Percentiles rank a stretch among this genome's conserved stretches.
Evolutionary conservation across 2,113 vertebrate species (phyloP).

Genomic region (Acinonyx jubatus): DNA sequence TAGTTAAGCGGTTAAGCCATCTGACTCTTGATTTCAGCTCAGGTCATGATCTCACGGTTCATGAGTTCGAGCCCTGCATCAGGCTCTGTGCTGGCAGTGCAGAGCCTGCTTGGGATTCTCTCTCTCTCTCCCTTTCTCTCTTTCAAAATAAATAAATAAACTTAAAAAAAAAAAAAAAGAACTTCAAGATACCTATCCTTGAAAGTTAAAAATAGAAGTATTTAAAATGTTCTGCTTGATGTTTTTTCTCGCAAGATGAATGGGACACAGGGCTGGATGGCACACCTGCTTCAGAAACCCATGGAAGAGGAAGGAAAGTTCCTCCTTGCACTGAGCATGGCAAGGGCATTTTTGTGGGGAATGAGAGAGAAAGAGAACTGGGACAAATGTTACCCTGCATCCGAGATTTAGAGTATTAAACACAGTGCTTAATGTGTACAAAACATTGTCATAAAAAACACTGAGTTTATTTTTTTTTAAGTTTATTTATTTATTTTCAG

Average conservation of each 20-base stretch:
- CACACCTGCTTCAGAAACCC: not conserved
- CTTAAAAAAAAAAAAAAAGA: too few species aligned
- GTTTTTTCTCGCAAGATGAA: not conserved
- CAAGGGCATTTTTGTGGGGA: not conserved
- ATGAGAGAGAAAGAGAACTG: not conserved
- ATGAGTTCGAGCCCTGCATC: too few species aligned
- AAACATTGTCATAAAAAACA: not conserved
- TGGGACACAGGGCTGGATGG: not conserved
- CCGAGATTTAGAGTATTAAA: not conserved
- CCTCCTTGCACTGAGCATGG: accelerated
- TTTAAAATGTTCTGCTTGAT: not conserved
- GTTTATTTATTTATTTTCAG: too few species aligned
- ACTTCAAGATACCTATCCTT: not conserved
- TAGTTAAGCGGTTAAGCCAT: too few species aligned
- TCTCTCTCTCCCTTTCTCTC: too few species aligned
- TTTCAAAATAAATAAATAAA: too few species aligned
- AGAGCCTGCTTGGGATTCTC: too few species aligned
- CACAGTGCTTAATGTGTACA: not conserved
- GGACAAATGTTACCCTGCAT: not conserved
- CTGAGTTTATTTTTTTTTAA: not conserved
- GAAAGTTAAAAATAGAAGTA: not conserved
- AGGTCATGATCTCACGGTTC: too few species aligned
- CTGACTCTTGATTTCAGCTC: too few species aligned
- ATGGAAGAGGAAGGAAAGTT: not conserved
- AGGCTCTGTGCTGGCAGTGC: too few species aligned